Conservation (phyloP, 2,797 vertebrate genomes). For the Pagetopsis macropterus region DNA sequence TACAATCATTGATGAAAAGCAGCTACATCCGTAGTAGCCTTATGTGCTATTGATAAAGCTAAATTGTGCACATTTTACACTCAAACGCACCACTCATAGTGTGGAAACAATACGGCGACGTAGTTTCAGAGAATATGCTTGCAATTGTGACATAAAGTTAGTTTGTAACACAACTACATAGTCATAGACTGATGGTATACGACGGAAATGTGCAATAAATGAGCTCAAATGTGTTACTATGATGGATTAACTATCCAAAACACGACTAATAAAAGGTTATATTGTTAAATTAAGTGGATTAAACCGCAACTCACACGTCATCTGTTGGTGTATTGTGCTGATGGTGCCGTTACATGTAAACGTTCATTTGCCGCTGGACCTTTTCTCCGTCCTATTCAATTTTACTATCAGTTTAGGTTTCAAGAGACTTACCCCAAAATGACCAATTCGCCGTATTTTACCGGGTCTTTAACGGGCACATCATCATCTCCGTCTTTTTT, state of each 20-base stretch:
- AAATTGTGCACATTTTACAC: slow-evolving; percentile 23
- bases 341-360: slow-evolving; percentile 27
- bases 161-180: slow-evolving; percentile 48
- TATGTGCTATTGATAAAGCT: slow-evolving; percentile 19
- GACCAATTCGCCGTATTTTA: slow-evolving; percentile 96
- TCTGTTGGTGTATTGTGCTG: slow-evolving; percentile 43
- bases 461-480: slow-evolving; percentile 93
- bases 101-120: neutral
- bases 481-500: slow-evolving; percentile 92
- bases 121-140: neutral
- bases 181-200: neutral
- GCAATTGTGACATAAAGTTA: slow-evolving; percentile 57
- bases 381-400: slow-evolving; percentile 30
- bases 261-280: neutral
- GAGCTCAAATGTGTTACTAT: neutral
- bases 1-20: slow-evolving; percentile 80
- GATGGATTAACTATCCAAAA: neutral
- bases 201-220: slow-evolving; percentile 10
- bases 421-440: slow-evolving; percentile 91
- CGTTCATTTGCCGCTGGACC: slow-evolving; percentile 34
- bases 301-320: slow-evolving; percentile 47
- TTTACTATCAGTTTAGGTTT: slow-evolving; percentile 17
- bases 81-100: slow-evolving; percentile 17
- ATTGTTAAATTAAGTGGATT: slow-evolving; percentile 9
- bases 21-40: slow-evolving; percentile 64